Base-by-base conservation (phyloP, 2,888 invertebrate species). In the Drosophila hamatofila region DNA sequence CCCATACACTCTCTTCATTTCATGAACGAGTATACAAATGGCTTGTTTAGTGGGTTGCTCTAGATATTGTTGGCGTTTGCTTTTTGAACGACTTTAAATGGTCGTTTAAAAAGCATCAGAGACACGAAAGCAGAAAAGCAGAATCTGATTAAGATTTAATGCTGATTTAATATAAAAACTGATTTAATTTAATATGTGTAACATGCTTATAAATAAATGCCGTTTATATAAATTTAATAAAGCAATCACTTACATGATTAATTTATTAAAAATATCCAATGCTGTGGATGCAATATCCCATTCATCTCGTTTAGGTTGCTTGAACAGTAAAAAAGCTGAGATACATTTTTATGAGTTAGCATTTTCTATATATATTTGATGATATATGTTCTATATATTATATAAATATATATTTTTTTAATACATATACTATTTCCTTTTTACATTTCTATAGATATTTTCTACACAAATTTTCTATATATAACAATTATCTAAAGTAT, bases 61-160 rank as follows among this genome's bases (percentile, higher is more conserved):
- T 30, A 39, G 21, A 69, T 63, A 58, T 74, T 51, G 5, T 30
- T 33, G 21, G 33, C 21, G 21, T 49, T 49, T 49, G 23, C 18
- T 30, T 18, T 30, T 30, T 49, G 12, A 49, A 49, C 3, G 30
- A 6, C 27, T 49, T 27, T 49, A 30, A 30, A 49, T 18, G 30
- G 30, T 49, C n/a, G 27, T 48, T 48, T 48, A 30, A 48, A 48
- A 11, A 27, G n/a, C 48, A 27, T 27, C 27, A 48, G n/a, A 2
- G 18, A 18, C 18, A 30, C 30, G 18, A 30, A 30, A 25, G 5
- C 46, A 5, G 6, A 6, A 49, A 30, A 25, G 2, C 9, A 16
- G 6, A 6, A n/a, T 27, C 5, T 6, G n/a, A 27, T n/a, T 48
- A 6, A 5, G 27, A 48, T n/a, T 48, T 27, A 16, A n/a, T 27